phyloP scores from a whole-genome alignment of 1,140 invertebrate genomes.

The Aphelenchoides besseyi region DNA sequence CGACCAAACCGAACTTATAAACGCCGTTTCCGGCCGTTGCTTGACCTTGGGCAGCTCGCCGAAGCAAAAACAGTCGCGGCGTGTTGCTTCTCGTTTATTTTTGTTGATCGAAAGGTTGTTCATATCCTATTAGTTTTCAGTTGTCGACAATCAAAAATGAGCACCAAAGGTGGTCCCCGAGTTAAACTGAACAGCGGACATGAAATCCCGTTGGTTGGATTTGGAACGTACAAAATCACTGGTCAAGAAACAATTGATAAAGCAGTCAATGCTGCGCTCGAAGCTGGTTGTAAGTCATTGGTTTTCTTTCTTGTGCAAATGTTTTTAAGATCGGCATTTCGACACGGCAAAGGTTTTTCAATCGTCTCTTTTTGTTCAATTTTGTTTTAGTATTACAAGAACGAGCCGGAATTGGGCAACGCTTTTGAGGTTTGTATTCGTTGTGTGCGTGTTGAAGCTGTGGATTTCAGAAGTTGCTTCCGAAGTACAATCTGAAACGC shows the following conservation, averaged over 20 bases:
- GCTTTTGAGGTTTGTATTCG: slow-evolving; percentile 40
- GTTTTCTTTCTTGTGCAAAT: too few relatives aligned
- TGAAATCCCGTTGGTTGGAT: slow-evolving; percentile 27
- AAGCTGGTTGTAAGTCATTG: too few relatives aligned
- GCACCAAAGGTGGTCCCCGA: slow-evolving; percentile 8
- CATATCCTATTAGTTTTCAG: too few relatives aligned
- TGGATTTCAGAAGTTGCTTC: slow-evolving; percentile 40
- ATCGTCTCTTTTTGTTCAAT: too few relatives aligned
- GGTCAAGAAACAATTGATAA: slow-evolving; percentile 22
- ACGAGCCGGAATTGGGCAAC: slow-evolving; percentile 39
- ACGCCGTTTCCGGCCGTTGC: too few relatives aligned
- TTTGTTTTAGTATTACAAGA: too few relatives aligned
- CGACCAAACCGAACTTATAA: too few relatives aligned
- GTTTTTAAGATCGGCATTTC: slow-evolving; percentile 12
- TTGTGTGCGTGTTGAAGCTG: not conserved
- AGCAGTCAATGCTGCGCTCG: slow-evolving; percentile 23
- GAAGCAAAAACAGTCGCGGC: too few relatives aligned
- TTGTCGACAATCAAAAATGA: too few relatives aligned
- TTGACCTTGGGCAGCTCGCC: too few relatives aligned
- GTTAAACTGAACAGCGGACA: slow-evolving; percentile 29
- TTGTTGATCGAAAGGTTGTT: too few relatives aligned
- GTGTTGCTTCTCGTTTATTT: too few relatives aligned
- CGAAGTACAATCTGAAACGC: slow-evolving; percentile 39
- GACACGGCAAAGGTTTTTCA: slow-evolving; percentile 24
- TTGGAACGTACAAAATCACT: slow-evolving; percentile 30